A percentile compares a stretch with the other conserved stretches of the same genome.
Conservation (phyloP, 2,797 vertebrate species). For the Danio jaintianensis region DNA sequence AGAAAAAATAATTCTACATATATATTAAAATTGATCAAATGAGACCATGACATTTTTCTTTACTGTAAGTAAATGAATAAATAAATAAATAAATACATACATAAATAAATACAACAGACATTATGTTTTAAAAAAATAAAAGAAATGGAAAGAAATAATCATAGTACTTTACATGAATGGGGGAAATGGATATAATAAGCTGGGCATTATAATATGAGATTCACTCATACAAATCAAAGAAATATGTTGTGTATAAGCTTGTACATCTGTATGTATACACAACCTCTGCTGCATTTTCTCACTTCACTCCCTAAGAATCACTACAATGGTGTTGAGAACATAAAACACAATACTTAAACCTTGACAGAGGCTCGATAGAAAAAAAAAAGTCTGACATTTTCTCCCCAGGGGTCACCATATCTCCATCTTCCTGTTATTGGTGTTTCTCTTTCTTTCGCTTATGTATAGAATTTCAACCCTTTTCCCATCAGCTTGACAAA, state of each 20-base stretch:
- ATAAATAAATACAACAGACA: neutral
- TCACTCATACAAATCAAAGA: neutral
- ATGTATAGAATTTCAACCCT: conserved; percentile 26
- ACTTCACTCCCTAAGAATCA: neutral
- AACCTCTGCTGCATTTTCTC: neutral
- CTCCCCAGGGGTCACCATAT: conserved; percentile 55
- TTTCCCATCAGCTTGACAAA: conserved; percentile 25
- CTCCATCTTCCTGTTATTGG: conserved; percentile 46
- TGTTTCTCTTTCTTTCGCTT: conserved; percentile 22
- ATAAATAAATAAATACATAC: neutral
- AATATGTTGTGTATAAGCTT: conserved; percentile 46
- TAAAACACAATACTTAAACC: conserved; percentile 51
- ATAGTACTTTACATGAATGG: too few species aligned
- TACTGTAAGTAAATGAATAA: too few species aligned
- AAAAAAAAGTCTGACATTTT: conserved; percentile 56
- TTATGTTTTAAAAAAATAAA: too few species aligned
- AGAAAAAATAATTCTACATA: too few species aligned
- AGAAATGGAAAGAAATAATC: too few species aligned
- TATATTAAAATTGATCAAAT: too few species aligned
- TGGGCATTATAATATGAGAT: neutral
- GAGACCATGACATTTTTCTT: too few species aligned
- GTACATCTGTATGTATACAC: conserved; percentile 27
- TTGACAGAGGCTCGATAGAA: conserved; percentile 58
- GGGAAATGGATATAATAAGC: neutral
- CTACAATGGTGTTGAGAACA: conserved; percentile 27